Evolutionary conservation across 2,888 invertebrate genomes (phyloP).

Genomic region (Salticus scenicus): DNA sequence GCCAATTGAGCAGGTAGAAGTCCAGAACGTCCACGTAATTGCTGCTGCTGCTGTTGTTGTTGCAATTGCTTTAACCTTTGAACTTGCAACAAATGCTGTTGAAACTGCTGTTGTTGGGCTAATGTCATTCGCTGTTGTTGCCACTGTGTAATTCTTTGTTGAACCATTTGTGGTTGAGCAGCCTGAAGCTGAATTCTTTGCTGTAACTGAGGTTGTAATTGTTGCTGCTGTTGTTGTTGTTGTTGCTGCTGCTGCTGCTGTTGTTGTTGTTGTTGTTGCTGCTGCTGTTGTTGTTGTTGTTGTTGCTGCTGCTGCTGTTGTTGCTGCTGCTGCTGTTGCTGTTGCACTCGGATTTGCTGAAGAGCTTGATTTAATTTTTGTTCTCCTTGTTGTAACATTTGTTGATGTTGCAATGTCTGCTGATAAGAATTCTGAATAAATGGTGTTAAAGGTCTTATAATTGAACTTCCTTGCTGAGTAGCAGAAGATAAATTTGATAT

Average conservation of each 20-base stretch:
- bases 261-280: slow-evolving; percentile 18
- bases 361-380: slow-evolving; percentile 58
- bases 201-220: slow-evolving; percentile 12
- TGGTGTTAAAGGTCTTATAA: slow-evolving; percentile 29
- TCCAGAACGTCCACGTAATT: slow-evolving; percentile 34
- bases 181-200: slow-evolving; percentile 31
- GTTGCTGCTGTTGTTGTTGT: slow-evolving; percentile 22
- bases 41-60: slow-evolving; percentile 61
- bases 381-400: slow-evolving; percentile 56
- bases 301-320: slow-evolving; percentile 35
- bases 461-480: slow-evolving; percentile 21
- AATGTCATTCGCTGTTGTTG: slow-evolving; percentile 50
- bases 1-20: slow-evolving; percentile 37
- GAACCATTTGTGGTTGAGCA: slow-evolving; percentile 44
- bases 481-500: slow-evolving; percentile 3
- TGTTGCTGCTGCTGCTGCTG: slow-evolving; percentile 14
- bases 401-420: slow-evolving; percentile 67
- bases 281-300: slow-evolving; percentile 38
- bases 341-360: slow-evolving; percentile 60
- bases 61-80: slow-evolving; percentile 38
- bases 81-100: slow-evolving; percentile 42
- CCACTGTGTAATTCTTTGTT: slow-evolving; percentile 38
- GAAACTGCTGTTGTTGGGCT: slow-evolving; percentile 36
- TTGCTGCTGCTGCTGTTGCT: slow-evolving; percentile 29
- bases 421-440: slow-evolving; percentile 42